Base-by-base conservation (phyloP, 2,888 invertebrate species). In the Sphaerophoria taeniata region DNA sequence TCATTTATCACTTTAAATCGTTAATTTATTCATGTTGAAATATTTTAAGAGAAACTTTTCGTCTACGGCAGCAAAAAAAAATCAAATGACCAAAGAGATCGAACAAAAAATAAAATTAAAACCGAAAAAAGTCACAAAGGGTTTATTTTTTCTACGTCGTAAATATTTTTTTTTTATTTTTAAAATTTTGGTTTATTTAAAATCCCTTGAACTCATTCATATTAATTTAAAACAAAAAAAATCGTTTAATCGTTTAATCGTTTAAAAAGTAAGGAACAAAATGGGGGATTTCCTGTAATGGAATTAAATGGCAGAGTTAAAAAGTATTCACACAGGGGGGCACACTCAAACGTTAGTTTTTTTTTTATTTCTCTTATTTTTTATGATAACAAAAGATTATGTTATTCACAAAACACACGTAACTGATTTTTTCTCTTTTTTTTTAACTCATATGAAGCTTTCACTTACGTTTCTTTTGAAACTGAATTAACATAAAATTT, bases 381-480 rank as follows among this genome's bases (percentile, higher is more conserved):
- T 49, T 16, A 71, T 45, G 72, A 34, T 61, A 74, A 75, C 70
- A 75, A 47, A 55, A 33, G 58, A 70, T 72, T 36, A 73, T 67
- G 70, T 75, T 75, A 58, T 69, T 65, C 79, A 76, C 75, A 84
- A 14, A 75, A 84, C 34, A 72, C 74, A 72, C 73, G 78, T 71
- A 60, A 75, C 34, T 60, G 2, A 55, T 61, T 61, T 47, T 45
- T 49, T 58, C 61, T 6, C 55, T 34, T 45, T 47, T 55, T 33
- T 12, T 71, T 11, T n/a, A 45, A 45, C 45, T 4, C 33, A 33
- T 33, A 47, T 67, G 43, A 31, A 67, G 60, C 53, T 43, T 75
- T 67, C 84, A 84, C 84, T 84, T 84, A 84, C 84, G 76, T 84
- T 84, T 77, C 51, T 77, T 56, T 24, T 24, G 24, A 24, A 53